These are phyloP conservation scores for Augochlora pura DNA, from an alignment of 1,140 invertebrate genomes.

Conservation along the genomic window DNA sequence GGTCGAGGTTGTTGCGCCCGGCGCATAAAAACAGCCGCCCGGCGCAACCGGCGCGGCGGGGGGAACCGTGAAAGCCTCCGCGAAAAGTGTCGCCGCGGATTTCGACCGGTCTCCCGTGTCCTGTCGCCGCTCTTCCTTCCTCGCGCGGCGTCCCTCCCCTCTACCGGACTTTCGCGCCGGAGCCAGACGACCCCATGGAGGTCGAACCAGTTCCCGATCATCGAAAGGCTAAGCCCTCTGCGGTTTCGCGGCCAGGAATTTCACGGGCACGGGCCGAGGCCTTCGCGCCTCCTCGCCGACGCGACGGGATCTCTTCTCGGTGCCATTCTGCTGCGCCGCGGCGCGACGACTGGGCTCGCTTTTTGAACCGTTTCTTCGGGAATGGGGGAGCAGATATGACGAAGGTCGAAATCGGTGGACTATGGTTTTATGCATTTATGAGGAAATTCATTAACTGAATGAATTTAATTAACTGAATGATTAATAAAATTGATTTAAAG, in stretches of 20 bases:
- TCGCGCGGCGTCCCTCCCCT: background rate
- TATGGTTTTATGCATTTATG: no score
- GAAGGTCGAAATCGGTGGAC: no score
- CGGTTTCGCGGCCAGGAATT: slow-evolving; percentile 14
- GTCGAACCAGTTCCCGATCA: slow-evolving; percentile 34
- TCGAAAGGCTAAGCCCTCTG: background rate
- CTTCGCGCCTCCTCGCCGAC: background rate
- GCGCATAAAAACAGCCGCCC: slow-evolving; percentile 58
- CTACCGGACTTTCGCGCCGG: background rate
- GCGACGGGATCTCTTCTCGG: background rate
- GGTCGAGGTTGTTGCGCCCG: slow-evolving; percentile 68
- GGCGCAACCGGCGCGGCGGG: slow-evolving; percentile 26
- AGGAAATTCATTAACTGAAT: no score
- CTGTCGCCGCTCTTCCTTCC: background rate
- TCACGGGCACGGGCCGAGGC: slow-evolving; percentile 6
- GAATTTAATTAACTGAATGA: no score
- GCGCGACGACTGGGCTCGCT: no score
- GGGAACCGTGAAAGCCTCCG: no score
- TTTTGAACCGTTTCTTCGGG: no score
- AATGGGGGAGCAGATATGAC: no score
- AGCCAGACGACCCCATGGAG: slow-evolving; percentile 21
- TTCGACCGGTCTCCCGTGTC: slow-evolving; percentile 53
- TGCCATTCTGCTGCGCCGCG: no score
- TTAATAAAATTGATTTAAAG: no score
- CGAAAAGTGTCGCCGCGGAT: slow-evolving; percentile 43